These are phyloP conservation scores for Mormyrus proboscirostris DNA, from an alignment of 2,797 vertebrate genomes.

Conservation along the genomic window DNA sequence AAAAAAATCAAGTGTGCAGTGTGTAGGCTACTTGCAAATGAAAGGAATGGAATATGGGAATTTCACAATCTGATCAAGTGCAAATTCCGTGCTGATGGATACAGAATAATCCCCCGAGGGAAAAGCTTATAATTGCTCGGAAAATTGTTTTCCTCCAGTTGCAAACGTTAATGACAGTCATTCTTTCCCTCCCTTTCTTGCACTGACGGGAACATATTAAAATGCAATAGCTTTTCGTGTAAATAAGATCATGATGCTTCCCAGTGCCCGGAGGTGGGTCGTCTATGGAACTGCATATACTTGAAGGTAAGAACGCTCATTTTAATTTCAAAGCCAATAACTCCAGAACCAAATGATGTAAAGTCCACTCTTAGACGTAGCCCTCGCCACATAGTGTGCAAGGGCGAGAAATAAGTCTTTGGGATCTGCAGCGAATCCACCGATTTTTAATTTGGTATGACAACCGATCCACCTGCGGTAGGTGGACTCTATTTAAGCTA, in stretches of 20 bases:
- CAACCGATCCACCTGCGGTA: background rate
- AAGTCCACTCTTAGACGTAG: background rate
- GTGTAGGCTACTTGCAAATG: background rate
- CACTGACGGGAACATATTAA: background rate
- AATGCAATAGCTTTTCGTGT: background rate
- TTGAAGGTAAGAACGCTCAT: slow-evolving; percentile 8
- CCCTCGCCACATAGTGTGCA: background rate
- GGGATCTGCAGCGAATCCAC: background rate
- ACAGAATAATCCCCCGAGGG: slow-evolving; percentile 9
- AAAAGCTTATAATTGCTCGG: slow-evolving; percentile 27
- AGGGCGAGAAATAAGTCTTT: background rate
- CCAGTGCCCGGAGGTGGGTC: background rate
- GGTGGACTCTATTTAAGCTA: background rate
- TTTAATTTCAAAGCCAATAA: slow-evolving; percentile 1
- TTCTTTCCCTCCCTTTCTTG: background rate
- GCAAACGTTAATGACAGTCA: slow-evolving; percentile 12
- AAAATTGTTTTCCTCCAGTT: slow-evolving; percentile 26
- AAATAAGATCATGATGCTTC: background rate
- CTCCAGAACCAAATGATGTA: background rate
- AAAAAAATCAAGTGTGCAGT: background rate
- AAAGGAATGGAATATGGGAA: background rate
- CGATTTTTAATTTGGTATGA: background rate
- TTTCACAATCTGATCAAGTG: slow-evolving; percentile 13
- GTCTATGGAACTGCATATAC: background rate
- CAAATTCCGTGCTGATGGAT: slow-evolving; percentile 25